Evolutionary conservation across 2,888 invertebrate genomes (phyloP).

Genomic region (Argyresthia albistria): DNA sequence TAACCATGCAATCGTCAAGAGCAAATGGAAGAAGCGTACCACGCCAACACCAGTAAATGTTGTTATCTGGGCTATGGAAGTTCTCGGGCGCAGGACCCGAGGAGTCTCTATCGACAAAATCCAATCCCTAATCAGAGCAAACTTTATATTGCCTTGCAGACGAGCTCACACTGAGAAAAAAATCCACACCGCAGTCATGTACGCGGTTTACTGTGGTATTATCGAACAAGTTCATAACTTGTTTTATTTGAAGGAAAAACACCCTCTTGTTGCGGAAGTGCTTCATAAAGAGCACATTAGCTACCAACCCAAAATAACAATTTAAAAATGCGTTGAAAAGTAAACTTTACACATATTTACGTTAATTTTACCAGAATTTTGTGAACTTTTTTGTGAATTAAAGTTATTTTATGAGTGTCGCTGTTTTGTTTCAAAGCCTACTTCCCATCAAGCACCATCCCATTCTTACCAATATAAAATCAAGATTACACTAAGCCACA

Average conservation of each 20-base stretch:
- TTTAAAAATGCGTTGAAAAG: slow-evolving; percentile 15
- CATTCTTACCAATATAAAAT: too few species aligned
- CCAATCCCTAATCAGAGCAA: slow-evolving; percentile 26
- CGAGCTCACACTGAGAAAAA: slow-evolving; percentile 27
- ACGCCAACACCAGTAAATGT: slow-evolving; percentile 29
- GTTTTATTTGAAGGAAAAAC: slow-evolving; percentile 21
- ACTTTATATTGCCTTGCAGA: slow-evolving; percentile 30
- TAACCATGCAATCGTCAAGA: too few species aligned
- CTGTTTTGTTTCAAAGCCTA: too few species aligned
- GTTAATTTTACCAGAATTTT: neutral
- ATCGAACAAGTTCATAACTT: slow-evolving; percentile 23
- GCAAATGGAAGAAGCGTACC: too few species aligned
- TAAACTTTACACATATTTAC: slow-evolving; percentile 5
- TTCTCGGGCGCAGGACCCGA: slow-evolving; percentile 21
- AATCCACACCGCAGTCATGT: slow-evolving; percentile 26
- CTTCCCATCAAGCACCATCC: too few species aligned
- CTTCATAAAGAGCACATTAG: neutral
- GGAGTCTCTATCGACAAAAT: slow-evolving; percentile 30
- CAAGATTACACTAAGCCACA: neutral
- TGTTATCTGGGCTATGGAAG: slow-evolving; percentile 39
- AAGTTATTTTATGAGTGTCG: too few species aligned
- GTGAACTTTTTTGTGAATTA: neutral
- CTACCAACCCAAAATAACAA: slow-evolving; percentile 26
- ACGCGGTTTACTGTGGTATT: slow-evolving; percentile 32
- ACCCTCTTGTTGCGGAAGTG: neutral